phyloP scores from a whole-genome alignment of 2,113 vertebrate species.

The Atrichornis clamosus region DNA sequence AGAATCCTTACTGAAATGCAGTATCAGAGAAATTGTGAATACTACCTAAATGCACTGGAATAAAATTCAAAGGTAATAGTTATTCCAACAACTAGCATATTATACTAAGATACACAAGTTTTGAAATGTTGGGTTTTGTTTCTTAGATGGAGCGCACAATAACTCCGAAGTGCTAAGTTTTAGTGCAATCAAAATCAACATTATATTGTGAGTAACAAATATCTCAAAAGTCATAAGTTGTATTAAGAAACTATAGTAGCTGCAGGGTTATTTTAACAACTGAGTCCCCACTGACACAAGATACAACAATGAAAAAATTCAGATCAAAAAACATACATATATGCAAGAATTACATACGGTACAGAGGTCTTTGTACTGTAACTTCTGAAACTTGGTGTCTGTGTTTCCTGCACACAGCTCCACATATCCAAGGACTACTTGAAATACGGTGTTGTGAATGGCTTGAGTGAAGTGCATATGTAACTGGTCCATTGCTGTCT shows the following conservation, averaged over 20 bases:
- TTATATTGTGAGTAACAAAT: background rate
- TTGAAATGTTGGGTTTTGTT: background rate
- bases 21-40: background rate
- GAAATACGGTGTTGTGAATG: slow-evolving; percentile 98
- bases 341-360: slow-evolving; percentile 77
- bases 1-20: background rate
- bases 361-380: slow-evolving; percentile 97
- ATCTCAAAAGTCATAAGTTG: background rate
- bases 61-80: background rate
- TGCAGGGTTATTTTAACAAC: background rate
- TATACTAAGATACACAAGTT: background rate
- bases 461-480: slow-evolving; percentile 99
- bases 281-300: background rate
- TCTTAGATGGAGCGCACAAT: background rate
- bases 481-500: slow-evolving; percentile 99
- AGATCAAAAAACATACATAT: background rate
- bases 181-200: background rate
- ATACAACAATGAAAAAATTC: background rate
- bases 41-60: background rate
- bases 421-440: slow-evolving; percentile 97
- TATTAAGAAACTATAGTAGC: background rate
- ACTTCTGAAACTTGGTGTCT: slow-evolving; percentile 98
- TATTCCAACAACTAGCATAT: background rate
- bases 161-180: background rate
- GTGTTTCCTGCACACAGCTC: slow-evolving; percentile 95